Percentiles rank a stretch among this genome's conserved stretches.
These are phyloP conservation scores for Regulus satrapa DNA, from an alignment of 2,113 vertebrate species.

Conservation along the genomic window DNA sequence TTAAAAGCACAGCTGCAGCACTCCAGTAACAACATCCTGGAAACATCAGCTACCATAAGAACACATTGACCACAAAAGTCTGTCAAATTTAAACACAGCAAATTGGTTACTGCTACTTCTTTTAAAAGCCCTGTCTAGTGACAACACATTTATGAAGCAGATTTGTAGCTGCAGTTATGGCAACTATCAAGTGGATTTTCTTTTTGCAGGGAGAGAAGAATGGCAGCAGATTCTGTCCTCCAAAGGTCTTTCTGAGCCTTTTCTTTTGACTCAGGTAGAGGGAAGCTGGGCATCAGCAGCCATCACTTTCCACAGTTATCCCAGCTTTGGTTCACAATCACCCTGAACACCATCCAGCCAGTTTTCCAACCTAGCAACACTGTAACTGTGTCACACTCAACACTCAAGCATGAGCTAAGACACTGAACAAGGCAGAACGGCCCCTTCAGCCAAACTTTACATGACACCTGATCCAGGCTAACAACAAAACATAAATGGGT, in stretches of 20 bases:
- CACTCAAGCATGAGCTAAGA: not conserved
- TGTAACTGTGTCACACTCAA: not conserved
- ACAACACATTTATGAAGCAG: not conserved
- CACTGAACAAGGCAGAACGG: not conserved
- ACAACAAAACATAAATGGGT: not conserved
- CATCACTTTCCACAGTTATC: not conserved
- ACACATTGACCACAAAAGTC: constrained; percentile 32
- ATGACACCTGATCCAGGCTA: not conserved
- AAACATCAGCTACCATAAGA: constrained; percentile 24
- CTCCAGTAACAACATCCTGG: constrained; percentile 21
- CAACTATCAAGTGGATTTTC: not conserved
- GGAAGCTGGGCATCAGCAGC: not conserved
- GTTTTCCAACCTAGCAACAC: not conserved
- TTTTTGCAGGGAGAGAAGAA: not conserved
- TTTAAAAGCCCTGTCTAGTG: not conserved
- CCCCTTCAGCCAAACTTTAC: not conserved
- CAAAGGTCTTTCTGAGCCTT: not conserved
- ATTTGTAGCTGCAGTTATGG: not conserved
- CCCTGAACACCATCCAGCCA: not conserved
- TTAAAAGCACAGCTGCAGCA: constrained; percentile 42
- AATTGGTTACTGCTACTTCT: constrained; percentile 12
- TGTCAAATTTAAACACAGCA: not conserved
- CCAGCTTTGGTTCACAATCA: not conserved
- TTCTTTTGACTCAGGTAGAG: not conserved
- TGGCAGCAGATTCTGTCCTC: not conserved